Base-by-base conservation (phyloP, 2,113 vertebrate species). In the Colaptes auratus region DNA sequence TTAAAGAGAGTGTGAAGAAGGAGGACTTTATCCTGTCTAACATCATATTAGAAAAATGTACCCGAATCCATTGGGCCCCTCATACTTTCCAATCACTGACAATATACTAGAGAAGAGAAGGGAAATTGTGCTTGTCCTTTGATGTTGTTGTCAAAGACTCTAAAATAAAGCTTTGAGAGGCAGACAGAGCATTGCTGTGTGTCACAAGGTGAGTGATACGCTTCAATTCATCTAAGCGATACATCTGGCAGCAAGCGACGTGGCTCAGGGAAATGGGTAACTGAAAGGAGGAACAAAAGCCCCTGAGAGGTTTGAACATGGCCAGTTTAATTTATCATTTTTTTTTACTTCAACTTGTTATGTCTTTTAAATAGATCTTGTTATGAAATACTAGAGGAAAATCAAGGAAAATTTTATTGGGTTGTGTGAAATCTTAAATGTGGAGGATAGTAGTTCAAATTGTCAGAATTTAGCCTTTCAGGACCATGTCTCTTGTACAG, bases 121-220 rank as follows among this genome's bases (percentile, higher is more conserved):
- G 90, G 82, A 95, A 96, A 95, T 94, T 75, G 79, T 93, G 88
- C 56, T 75, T 85, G 84, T 82, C 84, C 66, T 91, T 94, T 94
- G 89, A 89, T 86, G 83, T 27, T 83, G 61, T 92, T 94, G 91
- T 95, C 83, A 84, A 86, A 95, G 73, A 36, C 90, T 82, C 25
- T 93, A 31, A 95, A 95, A 86, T 69, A 76, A 93, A 89, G 76
- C 82, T 80, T 60, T 3, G 6, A 58, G 80, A 90, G 83, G 77
- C 86, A 89, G 82, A 21, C 59, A 85, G 94, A 77, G 64, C 59
- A 4, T 33, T 75, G 74, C 89, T 78, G 82, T 1, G 1, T 85
- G 76, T 85, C 50, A 9, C 78, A 81, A 90, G 69, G 13, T n/a
- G 59, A n/a, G 53, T 89, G 81, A 89, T 65, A 39, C 5, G 65